Percentiles rank a stretch among this genome's conserved stretches.
Evolutionary conservation across 2,888 invertebrate genomes (phyloP).

Genomic region (Drosophila helvetica): DNA sequence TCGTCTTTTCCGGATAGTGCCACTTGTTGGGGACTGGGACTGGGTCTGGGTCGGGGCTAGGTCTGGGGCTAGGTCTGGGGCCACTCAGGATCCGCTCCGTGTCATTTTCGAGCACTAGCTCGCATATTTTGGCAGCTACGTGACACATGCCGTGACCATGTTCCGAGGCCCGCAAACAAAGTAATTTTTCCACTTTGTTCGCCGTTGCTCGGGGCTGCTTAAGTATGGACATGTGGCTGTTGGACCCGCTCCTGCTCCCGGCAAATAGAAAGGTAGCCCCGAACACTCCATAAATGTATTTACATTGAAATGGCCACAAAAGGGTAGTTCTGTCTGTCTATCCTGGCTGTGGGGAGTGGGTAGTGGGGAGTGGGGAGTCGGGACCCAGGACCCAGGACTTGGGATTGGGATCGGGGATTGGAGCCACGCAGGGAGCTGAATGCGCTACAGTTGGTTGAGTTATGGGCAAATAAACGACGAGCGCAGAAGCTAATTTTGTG

Average conservation of each 20-base stretch:
- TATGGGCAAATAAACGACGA: conserved; percentile 43
- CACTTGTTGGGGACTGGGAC: conserved; percentile 7
- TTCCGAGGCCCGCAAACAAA: conserved; percentile 62
- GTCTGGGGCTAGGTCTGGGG: neutral
- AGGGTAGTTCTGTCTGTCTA: conserved; percentile 42
- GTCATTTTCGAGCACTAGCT: conserved; percentile 62
- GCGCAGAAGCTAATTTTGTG: conserved; percentile 47
- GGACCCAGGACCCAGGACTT: neutral
- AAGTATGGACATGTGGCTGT: conserved; percentile 63
- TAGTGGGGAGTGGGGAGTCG: neutral
- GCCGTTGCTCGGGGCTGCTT: conserved; percentile 40
- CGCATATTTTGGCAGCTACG: conserved; percentile 67
- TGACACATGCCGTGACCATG: conserved; percentile 61
- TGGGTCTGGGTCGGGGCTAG: conserved; percentile 1
- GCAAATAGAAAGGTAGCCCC: conserved; percentile 47
- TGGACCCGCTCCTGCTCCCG: conserved; percentile 25
- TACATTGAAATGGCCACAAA: conserved; percentile 61
- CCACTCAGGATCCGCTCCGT: conserved; percentile 18
- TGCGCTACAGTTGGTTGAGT: conserved; percentile 50
- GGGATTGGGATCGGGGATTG: neutral
- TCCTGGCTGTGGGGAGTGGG: neutral
- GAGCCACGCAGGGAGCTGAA: conserved; percentile 24
- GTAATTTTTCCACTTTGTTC: conserved; percentile 51
- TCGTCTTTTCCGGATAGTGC: conserved; percentile 31
- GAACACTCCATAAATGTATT: conserved; percentile 51